Conservation (phyloP, 2,797 vertebrate species). For the Sebastes variabilis region DNA sequence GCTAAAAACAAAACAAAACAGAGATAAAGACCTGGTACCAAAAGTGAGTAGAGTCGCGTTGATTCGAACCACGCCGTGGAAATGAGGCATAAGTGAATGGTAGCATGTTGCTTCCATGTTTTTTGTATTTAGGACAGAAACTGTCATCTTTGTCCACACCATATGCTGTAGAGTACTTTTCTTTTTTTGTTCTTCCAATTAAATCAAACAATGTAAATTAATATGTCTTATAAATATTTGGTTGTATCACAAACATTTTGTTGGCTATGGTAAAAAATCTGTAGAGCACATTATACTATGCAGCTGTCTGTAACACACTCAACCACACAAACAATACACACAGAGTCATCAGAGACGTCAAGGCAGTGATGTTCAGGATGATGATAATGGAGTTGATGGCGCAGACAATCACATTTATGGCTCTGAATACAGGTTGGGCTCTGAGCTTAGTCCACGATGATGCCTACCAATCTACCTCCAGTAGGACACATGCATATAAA, state of each 20-base stretch:
- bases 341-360: not conserved
- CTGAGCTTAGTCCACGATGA: not conserved
- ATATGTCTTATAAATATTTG: not conserved
- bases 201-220: not conserved
- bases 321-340: not conserved
- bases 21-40: not conserved
- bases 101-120: not conserved
- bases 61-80: not conserved
- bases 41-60: not conserved
- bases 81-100: not conserved
- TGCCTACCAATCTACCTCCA: not conserved
- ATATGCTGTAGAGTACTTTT: not conserved
- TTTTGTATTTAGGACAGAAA: not conserved
- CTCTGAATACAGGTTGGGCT: not conserved
- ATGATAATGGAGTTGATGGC: not conserved
- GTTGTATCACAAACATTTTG: not conserved
- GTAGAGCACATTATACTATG: not conserved
- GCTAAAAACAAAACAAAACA: not conserved
- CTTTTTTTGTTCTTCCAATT: not conserved
- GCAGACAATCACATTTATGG: constrained; percentile 2
- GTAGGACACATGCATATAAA: constrained; percentile 6
- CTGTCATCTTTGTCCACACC: not conserved
- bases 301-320: not conserved
- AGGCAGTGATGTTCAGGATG: not conserved
- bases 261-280: not conserved